Evolutionary conservation across 2,113 vertebrate genomes (phyloP), one percentile per base, ranked within the genome.

Genomic region (Melanotaenia duboulayi): DNA sequence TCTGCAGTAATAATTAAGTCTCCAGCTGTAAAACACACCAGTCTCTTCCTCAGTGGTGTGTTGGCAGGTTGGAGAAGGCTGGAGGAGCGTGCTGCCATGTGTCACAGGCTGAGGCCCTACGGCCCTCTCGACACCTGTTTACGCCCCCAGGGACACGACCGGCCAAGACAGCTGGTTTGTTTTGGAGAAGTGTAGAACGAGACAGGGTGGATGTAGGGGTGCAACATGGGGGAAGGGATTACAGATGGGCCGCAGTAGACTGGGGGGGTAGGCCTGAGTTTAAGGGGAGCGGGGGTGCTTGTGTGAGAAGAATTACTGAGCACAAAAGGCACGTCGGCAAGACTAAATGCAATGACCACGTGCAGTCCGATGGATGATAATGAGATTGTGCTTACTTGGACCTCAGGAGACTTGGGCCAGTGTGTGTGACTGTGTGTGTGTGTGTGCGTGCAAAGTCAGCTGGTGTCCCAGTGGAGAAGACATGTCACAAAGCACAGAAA

Each of bases 161-260:
- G 74, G 82, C 87, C 78, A 65, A 88, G 91, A 93, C 93, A 93
- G 93, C 93, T 94, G 93, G 91, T 92, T 88, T 82, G 86, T 83
- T 90, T 89, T 87, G 86, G 72, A 84, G 87, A 71, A 89, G 87
- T 84, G 80, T 69, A 66, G 83, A 79, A 57, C 2, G 71, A 87
- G 87, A 86, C 76, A 12, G 88, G 74, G 71, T 44, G 60, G 84
- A 88, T 84, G 73, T 86, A 57, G 71, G 86, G 83, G 85, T 74
- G 78, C 68, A 42, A 76, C 62, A 4, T 51, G 84, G 83, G 83
- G 91, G 84, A 87, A 84, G 89, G 90, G 86, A 76, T 87, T 89
- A 92, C 91, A 94, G 89, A 93, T 93, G 93, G 93, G 87, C 85
- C 51, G 14, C 64, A 82, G 82, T 73, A 86, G 86, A 84, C 57